Conservation (phyloP, 2,797 vertebrate genomes). For the Florisuga fusca region DNA sequence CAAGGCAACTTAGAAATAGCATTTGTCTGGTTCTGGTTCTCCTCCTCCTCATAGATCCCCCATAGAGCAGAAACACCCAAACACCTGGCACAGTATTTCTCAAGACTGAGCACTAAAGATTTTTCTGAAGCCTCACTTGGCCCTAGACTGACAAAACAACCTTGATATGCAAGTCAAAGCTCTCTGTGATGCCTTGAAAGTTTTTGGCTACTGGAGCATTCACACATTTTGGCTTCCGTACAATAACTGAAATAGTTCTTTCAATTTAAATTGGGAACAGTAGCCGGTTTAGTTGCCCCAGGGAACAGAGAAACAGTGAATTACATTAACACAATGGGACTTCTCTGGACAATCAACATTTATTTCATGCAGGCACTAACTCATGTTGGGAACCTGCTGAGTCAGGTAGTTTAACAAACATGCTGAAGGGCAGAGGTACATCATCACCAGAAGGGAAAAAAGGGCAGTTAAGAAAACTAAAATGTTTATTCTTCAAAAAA, state of each 20-base stretch:
- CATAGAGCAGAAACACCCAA: neutral
- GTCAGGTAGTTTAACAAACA: constrained; percentile 58
- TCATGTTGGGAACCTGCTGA: constrained; percentile 58
- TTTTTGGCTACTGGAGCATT: neutral
- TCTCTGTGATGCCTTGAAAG: constrained; percentile 5
- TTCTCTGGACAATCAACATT: constrained; percentile 56
- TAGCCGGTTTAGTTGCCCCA: constrained; percentile 37
- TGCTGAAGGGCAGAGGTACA: constrained; percentile 52
- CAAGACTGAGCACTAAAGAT: neutral
- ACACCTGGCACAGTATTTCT: neutral
- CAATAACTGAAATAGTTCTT: constrained; percentile 41
- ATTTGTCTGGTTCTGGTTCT: neutral
- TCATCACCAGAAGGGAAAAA: constrained; percentile 29
- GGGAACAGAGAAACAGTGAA: constrained; percentile 58
- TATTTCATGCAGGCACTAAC: constrained; percentile 53
- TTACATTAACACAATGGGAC: constrained; percentile 55
- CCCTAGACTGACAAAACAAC: neutral
- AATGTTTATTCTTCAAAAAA: constrained; percentile 26
- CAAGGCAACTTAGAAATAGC: neutral
- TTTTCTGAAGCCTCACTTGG: neutral
- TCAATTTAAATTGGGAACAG: constrained; percentile 47
- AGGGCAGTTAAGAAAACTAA: neutral
- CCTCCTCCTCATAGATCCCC: neutral
- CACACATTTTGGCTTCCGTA: constrained; percentile 1
- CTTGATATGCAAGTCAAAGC: neutral